Evolutionary conservation across 2,888 invertebrate species (phyloP).

Genomic region (Eupithecia subfuscata): DNA sequence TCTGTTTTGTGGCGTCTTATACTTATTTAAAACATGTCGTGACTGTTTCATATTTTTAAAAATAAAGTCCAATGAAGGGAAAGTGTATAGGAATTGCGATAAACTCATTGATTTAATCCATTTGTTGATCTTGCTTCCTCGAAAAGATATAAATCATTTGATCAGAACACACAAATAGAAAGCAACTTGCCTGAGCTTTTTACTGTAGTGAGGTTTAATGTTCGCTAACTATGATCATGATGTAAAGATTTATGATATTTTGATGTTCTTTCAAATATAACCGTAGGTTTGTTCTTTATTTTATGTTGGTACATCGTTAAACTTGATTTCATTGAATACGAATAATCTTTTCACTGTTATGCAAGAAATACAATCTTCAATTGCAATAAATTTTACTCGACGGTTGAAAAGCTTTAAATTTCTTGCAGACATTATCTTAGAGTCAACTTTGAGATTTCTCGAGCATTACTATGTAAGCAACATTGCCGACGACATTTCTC

Average conservation of each 20-base stretch:
- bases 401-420: conserved; percentile 1
- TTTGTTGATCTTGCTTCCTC: conserved; percentile 15
- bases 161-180: conserved; percentile 28
- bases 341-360: conserved; percentile 10
- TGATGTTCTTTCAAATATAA: conserved; percentile 16
- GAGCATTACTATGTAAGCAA: conserved; percentile 12
- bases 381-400: conserved; percentile 17
- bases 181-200: conserved; percentile 23
- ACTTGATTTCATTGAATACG: not conserved
- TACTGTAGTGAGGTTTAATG: conserved; percentile 16
- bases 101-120: conserved; percentile 16
- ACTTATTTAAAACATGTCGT: not conserved
- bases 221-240: conserved; percentile 19
- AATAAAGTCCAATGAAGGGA: conserved; percentile 7
- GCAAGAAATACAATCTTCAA: conserved; percentile 24
- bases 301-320: not conserved
- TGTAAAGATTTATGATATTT: conserved; percentile 25
- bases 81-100: conserved; percentile 4
- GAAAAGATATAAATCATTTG: conserved; percentile 28
- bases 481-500: conserved; percentile 36
- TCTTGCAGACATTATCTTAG: not conserved
- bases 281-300: not conserved
- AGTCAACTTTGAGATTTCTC: conserved; percentile 8
- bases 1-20: not conserved
- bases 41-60: not conserved